phyloP scores from a whole-genome alignment of 2,888 invertebrate species.

The Parochlus steinenii region DNA sequence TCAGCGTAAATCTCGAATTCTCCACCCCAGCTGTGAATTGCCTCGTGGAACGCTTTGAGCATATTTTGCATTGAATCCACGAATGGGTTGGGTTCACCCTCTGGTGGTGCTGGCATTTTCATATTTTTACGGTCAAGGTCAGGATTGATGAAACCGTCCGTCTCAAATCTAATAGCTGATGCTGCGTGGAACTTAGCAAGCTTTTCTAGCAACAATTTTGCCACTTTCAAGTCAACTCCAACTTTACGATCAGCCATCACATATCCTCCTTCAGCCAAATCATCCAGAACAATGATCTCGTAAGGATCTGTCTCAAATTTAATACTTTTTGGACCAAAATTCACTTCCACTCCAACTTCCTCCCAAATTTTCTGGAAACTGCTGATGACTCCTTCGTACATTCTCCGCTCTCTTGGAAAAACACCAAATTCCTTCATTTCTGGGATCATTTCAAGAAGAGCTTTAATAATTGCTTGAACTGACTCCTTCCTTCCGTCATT shows the following conservation, averaged over 20 bases:
- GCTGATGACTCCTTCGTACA: conserved; percentile 3
- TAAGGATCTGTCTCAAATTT: conserved; percentile 6
- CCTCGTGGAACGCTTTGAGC: not conserved
- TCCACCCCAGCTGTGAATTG: not conserved
- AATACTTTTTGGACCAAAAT: conserved; percentile 3
- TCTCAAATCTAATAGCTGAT: conserved; percentile 2
- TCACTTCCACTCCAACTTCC: not conserved
- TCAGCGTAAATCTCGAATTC: conserved; percentile 2
- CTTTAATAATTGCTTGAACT: conserved; percentile 7
- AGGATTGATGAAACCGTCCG: conserved; percentile 2
- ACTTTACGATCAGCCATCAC: conserved; percentile 9
- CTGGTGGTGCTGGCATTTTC: not conserved
- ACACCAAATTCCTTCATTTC: conserved; percentile 6
- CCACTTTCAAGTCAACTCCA: conserved; percentile 4
- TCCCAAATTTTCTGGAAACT: conserved; percentile 10
- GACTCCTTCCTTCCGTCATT: not conserved
- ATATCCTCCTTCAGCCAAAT: conserved; percentile 2
- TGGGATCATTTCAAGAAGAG: not conserved
- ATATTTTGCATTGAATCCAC: not conserved
- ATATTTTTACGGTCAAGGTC: not conserved
- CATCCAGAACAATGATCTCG: conserved; percentile 11
- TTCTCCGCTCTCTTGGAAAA: conserved; percentile 3
- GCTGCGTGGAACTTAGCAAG: conserved; percentile 12
- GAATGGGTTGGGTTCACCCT: not conserved
- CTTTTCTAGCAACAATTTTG: conserved; percentile 6